Base-by-base conservation (phyloP, 2,113 vertebrate genomes). In the Gallinago media region DNA sequence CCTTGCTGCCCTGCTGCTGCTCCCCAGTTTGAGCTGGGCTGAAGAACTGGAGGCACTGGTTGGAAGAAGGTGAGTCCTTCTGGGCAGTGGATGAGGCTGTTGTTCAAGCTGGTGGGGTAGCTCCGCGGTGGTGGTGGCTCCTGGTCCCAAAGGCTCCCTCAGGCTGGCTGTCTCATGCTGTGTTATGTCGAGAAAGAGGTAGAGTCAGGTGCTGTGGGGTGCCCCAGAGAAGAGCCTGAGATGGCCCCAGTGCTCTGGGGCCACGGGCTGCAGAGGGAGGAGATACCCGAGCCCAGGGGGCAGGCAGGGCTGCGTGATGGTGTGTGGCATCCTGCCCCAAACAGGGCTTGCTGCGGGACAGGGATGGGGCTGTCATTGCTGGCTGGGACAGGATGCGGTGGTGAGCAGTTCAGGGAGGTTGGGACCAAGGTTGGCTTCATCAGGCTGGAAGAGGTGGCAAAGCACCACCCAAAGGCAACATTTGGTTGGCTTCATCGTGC, bases 161-260 rank as follows among this genome's bases (percentile, higher is more conserved):
- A 12, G 34, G 77, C 52, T 74, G 84, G 11, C 55, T 87, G 61
- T 55, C 46, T 83, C 8, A 14, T 56, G 85, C 65, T 71, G 63
- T 26, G 95, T 84, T 78, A 97, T 1, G 96, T 97, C 5, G 95
- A 95, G 89, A 71, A 82, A 52, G 75, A 66, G 81, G 76, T 73
- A 81, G 96, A 92, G 96, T 55, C 80, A 96, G 68, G 95, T 96
- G 96, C 91, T 92, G 44, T 29, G 32, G 76, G 75, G 72, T 74
- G 14, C 20, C 32, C 34, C 62, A 38, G 92, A 75, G 71, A 0
- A 0, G n/a, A 62, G 66, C 54, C 71, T 58, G 78, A 22, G 40
- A 3, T 68, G 54, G 54, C n/a, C 40, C 65, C 15, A 15, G 18
- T 66, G 80, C 85, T 85, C 84, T 87, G 74, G 73, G 34, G 72